Evolutionary conservation across 2,797 vertebrate species (phyloP).

Genomic region (Malacoctenus gilli): DNA sequence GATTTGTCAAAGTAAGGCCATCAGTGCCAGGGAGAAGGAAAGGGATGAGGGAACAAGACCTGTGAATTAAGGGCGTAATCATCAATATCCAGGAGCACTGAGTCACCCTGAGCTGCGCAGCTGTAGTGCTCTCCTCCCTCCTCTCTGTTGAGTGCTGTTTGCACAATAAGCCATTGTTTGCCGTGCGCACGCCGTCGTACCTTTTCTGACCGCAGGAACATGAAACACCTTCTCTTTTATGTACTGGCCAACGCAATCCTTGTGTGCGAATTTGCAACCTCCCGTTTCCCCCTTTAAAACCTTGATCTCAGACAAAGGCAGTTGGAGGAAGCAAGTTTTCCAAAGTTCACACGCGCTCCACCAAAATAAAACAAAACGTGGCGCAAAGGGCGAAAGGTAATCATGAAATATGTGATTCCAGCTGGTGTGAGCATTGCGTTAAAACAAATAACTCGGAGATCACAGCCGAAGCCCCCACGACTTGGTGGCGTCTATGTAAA

Average conservation of each 20-base stretch:
- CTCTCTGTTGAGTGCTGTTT: conserved; percentile 26
- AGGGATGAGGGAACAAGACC: conserved; percentile 63
- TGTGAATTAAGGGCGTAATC: conserved; percentile 68
- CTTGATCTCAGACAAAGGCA: too few relatives aligned
- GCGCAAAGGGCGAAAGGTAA: too few relatives aligned
- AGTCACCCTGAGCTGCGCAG: conserved; percentile 37
- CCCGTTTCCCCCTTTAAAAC: too few relatives aligned
- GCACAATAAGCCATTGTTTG: conserved; percentile 27
- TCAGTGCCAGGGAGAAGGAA: conserved; percentile 62
- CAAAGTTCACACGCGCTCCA: too few relatives aligned
- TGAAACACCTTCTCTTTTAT: conserved; percentile 12
- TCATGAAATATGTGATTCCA: neutral
- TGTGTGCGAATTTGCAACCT: too few relatives aligned
- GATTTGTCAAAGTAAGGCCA: conserved; percentile 76
- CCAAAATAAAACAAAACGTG: neutral
- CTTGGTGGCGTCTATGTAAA: conserved; percentile 60
- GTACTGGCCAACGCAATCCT: neutral
- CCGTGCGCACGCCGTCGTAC: neutral
- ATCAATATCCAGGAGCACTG: conserved; percentile 73
- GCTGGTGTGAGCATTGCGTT: conserved; percentile 11
- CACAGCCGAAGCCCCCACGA: conserved; percentile 38
- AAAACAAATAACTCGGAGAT: conserved; percentile 40
- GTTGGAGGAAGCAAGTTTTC: too few relatives aligned
- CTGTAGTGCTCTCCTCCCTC: conserved; percentile 30
- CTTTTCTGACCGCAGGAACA: conserved; percentile 19